Evolutionary conservation across 2,797 vertebrate species (phyloP).

Genomic region (Pseudochirops corinnae): DNA sequence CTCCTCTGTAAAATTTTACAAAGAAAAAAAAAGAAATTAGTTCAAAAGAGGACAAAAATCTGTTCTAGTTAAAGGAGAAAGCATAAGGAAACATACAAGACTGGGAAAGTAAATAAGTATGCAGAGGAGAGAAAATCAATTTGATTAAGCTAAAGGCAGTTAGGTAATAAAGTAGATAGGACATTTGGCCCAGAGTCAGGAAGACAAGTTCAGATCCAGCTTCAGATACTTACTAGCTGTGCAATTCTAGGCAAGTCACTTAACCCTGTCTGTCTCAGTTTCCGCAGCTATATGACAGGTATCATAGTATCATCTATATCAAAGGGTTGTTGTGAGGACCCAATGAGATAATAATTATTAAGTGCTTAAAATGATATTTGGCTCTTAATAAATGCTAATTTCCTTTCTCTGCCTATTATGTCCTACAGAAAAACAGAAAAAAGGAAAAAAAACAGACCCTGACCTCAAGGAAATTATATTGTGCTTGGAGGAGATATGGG

Average conservation of each 20-base stretch:
- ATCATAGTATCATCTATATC: not conserved
- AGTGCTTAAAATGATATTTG: no score
- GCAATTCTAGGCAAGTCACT: not conserved
- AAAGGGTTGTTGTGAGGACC: not conserved
- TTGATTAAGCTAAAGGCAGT: not conserved
- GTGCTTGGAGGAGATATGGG: no score
- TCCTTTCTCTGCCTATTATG: no score
- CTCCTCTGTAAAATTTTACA: no score
- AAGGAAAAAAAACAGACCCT: no score
- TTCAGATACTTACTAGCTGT: not conserved
- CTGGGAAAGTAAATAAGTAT: not conserved
- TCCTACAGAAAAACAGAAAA: no score
- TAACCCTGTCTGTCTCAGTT: not conserved
- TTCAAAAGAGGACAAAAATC: not conserved
- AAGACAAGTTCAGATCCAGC: not conserved
- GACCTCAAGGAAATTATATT: no score
- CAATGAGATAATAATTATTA: no score
- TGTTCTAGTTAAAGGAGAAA: not conserved
- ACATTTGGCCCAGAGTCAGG: not conserved
- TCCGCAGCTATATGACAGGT: not conserved
- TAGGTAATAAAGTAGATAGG: not conserved
- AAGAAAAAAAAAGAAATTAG: no score
- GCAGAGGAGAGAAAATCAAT: not conserved
- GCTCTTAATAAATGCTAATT: no score
- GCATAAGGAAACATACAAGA: not conserved